Conservation (phyloP, 2,113 vertebrate genomes). For the Saimiri boliviensis region DNA sequence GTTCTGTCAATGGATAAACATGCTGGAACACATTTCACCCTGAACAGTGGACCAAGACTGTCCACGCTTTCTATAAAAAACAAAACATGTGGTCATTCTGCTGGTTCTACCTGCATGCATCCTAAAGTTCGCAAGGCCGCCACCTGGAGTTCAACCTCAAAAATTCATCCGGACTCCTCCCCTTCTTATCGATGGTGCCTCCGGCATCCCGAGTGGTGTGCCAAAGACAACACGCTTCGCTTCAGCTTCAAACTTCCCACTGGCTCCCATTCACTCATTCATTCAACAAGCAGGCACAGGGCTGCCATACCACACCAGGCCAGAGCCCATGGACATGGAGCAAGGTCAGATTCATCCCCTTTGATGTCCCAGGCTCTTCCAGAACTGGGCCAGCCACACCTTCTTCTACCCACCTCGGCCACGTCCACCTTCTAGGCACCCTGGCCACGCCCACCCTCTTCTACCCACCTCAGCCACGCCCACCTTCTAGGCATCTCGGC, state of each 20-base stretch:
- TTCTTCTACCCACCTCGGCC: not conserved
- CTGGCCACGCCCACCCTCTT: too few relatives aligned
- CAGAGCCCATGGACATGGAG: not conserved
- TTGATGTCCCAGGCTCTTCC: not conserved
- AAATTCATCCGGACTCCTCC: not conserved
- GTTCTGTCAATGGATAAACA: not conserved
- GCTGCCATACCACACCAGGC: too few relatives aligned
- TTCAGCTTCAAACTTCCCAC: not conserved
- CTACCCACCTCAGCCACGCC: too few relatives aligned
- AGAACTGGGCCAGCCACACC: not conserved
- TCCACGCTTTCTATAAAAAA: not conserved
- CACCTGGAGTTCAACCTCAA: not conserved
- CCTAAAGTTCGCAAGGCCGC: not conserved
- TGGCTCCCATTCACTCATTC: not conserved
- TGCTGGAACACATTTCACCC: not conserved
- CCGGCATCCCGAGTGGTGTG: not conserved
- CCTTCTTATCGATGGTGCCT: not conserved
- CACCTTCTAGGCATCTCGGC: too few relatives aligned
- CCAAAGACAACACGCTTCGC: not conserved
- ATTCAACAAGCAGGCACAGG: not conserved
- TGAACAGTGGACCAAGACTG: not conserved
- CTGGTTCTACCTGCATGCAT: not conserved
- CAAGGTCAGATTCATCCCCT: not conserved
- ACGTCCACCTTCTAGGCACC: too few relatives aligned
- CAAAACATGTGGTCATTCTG: not conserved